phyloP scores from a whole-genome alignment of 2,113 vertebrate species.

The Perognathus longimembris region DNA sequence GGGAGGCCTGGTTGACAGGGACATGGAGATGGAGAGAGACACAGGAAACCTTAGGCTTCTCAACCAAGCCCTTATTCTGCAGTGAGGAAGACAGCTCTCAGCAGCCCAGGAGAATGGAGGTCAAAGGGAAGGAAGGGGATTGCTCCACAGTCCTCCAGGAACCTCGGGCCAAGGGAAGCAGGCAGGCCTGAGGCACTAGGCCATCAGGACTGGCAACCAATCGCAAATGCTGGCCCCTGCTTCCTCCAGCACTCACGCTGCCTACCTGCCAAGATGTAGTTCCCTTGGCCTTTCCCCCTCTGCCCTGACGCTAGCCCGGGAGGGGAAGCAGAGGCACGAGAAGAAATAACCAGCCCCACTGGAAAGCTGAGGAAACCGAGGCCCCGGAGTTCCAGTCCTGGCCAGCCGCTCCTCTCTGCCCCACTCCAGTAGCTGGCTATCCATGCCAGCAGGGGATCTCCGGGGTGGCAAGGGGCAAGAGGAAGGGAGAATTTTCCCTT shows the following conservation, averaged over 20 bases:
- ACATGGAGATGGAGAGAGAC: neutral
- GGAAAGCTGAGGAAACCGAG: neutral
- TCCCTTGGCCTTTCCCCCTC: constrained; percentile 9
- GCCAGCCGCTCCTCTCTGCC: neutral
- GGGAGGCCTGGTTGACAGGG: neutral
- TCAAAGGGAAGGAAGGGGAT: constrained; percentile 62
- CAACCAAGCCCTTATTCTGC: neutral
- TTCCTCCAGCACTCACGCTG: neutral
- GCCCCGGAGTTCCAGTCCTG: neutral
- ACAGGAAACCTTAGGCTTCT: neutral
- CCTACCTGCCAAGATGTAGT: constrained; percentile 47
- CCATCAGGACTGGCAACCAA: neutral
- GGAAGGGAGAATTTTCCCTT: constrained; percentile 68
- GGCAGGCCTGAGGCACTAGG: neutral
- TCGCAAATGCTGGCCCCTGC: neutral
- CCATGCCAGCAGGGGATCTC: constrained; percentile 77
- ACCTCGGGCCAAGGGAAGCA: constrained; percentile 33
- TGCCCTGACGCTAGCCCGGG: neutral
- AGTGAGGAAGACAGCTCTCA: neutral
- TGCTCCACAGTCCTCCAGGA: constrained; percentile 64
- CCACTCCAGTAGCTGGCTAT: neutral
- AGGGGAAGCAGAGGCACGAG: neutral
- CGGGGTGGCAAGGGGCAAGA: constrained; percentile 58
- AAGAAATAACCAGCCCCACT: neutral
- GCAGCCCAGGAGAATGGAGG: constrained; percentile 48